Base-by-base conservation (phyloP, 2,113 vertebrate species). In the Coturnix japonica region DNA sequence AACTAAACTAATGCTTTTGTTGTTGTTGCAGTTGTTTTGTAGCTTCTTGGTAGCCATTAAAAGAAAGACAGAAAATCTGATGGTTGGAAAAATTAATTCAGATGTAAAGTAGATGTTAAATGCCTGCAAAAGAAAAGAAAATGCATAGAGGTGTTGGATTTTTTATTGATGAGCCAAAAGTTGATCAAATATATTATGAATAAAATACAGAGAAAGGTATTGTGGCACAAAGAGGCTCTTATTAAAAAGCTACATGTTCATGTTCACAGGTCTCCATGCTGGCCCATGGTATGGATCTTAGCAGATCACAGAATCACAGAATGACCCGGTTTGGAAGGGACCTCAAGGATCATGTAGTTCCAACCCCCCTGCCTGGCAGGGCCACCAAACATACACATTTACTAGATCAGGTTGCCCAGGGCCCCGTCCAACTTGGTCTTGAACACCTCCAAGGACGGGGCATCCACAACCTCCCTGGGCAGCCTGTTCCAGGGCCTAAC, bases 81-180 rank as follows among this genome's bases (percentile, higher is more conserved):
- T 94, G 63, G 37, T 59, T 91, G 41, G 28, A 25, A 69, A 87
- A 70, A 81, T 41, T 46, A 81, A 92, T 92, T 94, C 59, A 92
- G 76, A 93, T 92, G 71, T 89, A 92, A 95, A 95, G 31, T 51
- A 85, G 59, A 78, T 82, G 71, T 89, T 85, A 89, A 90, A 79
- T 89, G 63, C 66, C 70, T 90, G 65, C 61, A 39, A 66, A 11
- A 35, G 37, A 83, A 61, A 78, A 39, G 71, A 60, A 80, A 53
- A 9, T 12, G 11, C 17, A 51, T 57, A 18, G 41, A 41, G 69
- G 80, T 76, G 11, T 76, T 61, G 28, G 33, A 63, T 37, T 91
- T 89, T 33, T 94, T 90, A 59, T 43, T 76, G 70, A 76, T 2
- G 16, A 90, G 30, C 30, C 49, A 49, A 65, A 95, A 72, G 21